Percentiles rank a stretch among this genome's conserved stretches.
phyloP scores from a whole-genome alignment of 2,797 vertebrate genomes.

The Platalea minor region DNA sequence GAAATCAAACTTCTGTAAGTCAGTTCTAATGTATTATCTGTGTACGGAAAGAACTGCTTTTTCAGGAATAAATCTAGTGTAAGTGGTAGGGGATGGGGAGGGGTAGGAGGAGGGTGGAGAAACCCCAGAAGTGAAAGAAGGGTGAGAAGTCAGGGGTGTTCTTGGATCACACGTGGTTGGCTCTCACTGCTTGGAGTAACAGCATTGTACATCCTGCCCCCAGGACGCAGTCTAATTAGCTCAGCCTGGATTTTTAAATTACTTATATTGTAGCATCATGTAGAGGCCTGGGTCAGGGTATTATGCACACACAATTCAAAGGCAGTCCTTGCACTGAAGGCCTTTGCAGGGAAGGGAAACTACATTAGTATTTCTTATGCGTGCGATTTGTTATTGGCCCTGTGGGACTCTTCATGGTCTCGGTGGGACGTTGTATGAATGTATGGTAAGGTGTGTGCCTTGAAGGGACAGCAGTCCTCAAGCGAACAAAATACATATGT shows the following conservation, averaged over 20 bases:
- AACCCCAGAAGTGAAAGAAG: not conserved
- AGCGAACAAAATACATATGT: not conserved
- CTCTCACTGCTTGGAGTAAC: not conserved
- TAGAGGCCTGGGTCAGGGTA: not conserved
- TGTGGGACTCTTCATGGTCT: not conserved
- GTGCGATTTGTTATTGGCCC: not conserved
- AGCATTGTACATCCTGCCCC: not conserved
- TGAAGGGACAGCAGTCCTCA: not conserved
- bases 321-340: not conserved
- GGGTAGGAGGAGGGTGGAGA: not conserved
- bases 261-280: not conserved
- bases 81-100: not conserved
- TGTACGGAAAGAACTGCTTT: not conserved
- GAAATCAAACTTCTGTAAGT: not conserved
- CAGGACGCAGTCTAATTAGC: not conserved
- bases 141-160: not conserved
- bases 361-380: accelerated
- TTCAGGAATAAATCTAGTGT: not conserved
- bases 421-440: accelerated
- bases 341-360: not conserved
- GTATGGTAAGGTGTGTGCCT: not conserved
- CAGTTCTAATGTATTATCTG: not conserved
- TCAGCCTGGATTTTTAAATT: not conserved
- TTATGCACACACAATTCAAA: not conserved
- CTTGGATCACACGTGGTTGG: not conserved